A percentile compares a stretch with the other conserved stretches of the same genome.
Conservation (phyloP, 1,140 invertebrate species). For the Brachionus calyciflorus region DNA sequence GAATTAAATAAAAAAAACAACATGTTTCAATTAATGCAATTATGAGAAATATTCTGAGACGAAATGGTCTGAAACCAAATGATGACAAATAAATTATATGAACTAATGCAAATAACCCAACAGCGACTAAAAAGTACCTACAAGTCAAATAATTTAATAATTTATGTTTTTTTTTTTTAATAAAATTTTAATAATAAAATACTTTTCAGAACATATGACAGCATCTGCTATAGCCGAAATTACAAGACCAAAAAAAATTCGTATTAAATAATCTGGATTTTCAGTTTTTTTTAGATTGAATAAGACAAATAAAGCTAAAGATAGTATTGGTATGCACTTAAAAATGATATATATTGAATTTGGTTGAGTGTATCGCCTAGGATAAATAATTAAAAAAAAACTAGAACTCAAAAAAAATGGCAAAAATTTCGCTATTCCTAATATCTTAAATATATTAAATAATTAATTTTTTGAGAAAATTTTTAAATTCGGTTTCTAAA, state of each 20-base stretch:
- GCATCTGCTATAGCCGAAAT: constrained; percentile 10
- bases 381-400: background rate
- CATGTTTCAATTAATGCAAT: background rate
- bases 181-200: background rate
- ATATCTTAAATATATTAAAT: no score
- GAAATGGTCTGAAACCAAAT: constrained; percentile 8
- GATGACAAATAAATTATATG: constrained; percentile 22
- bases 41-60: background rate
- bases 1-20: background rate
- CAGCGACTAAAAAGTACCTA: constrained; percentile 18
- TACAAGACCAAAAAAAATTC: background rate
- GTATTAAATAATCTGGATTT: background rate
- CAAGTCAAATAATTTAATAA: background rate
- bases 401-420: background rate
- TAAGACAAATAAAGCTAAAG: background rate
- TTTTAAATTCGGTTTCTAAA: no score
- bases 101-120: background rate
- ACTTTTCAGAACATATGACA: constrained; percentile 5
- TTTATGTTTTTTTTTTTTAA: background rate
- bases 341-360: background rate
- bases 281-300: background rate
- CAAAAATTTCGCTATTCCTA: no score
- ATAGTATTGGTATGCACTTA: constrained; percentile 17
- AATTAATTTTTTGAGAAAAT: no score
- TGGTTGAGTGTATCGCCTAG: background rate